Percentiles rank a stretch among this genome's conserved stretches.
phyloP scores from a whole-genome alignment of 2,888 invertebrate species.

The Ectemnius cavifrons region DNA sequence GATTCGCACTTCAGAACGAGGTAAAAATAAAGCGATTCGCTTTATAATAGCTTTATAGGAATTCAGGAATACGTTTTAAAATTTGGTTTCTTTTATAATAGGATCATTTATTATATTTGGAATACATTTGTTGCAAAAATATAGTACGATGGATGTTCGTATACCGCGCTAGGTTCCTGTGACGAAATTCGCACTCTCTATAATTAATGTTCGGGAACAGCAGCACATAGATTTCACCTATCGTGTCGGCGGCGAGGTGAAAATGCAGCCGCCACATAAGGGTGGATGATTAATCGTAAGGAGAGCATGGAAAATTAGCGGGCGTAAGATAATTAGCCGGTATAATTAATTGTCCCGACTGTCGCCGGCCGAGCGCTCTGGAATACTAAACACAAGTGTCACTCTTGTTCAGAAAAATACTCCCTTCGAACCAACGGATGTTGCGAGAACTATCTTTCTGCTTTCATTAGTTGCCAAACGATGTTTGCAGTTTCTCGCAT shows the following conservation, averaged over 20 bases:
- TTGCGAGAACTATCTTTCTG: conserved; percentile 26
- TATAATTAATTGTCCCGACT: conserved; percentile 72
- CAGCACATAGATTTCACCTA: conserved; percentile 31
- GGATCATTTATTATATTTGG: too few relatives aligned
- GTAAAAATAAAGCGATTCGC: too few relatives aligned
- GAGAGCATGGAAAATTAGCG: conserved; percentile 71
- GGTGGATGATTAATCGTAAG: conserved; percentile 68
- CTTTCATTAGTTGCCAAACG: conserved; percentile 12
- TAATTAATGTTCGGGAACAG: too few relatives aligned
- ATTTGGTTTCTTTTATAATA: too few relatives aligned
- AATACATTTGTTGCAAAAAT: too few relatives aligned
- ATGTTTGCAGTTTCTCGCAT: not conserved
- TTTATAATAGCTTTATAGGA: too few relatives aligned
- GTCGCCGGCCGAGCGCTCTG: conserved; percentile 50
- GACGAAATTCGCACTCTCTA: too few relatives aligned
- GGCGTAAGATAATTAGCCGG: conserved; percentile 71
- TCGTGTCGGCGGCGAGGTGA: conserved; percentile 42
- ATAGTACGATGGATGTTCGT: too few relatives aligned
- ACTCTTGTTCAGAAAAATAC: conserved; percentile 49
- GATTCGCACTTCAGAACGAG: too few relatives aligned
- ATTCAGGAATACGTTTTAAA: too few relatives aligned
- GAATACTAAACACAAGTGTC: conserved; percentile 69
- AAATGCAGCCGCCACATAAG: conserved; percentile 57
- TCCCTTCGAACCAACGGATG: conserved; percentile 29
- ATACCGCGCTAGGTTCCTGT: not conserved